These are phyloP conservation scores for Myocastor coypus DNA, from an alignment of 2,113 vertebrate species.

Conservation along the genomic window DNA sequence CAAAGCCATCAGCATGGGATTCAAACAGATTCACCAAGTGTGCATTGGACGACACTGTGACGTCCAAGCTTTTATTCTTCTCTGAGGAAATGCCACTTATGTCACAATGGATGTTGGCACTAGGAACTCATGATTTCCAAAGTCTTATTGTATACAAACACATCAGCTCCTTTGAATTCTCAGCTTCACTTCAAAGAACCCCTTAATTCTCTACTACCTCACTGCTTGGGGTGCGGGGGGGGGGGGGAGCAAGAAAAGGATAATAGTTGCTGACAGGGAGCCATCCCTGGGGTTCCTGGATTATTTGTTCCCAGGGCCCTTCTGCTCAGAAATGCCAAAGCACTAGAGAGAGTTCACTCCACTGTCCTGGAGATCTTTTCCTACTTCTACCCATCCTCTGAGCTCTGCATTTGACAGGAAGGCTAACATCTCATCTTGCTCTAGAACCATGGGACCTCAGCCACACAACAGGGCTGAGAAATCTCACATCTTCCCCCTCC, in stretches of 20 bases:
- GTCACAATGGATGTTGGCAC: constrained; percentile 13
- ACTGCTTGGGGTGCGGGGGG: too few species aligned
- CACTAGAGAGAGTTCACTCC: neutral
- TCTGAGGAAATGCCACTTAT: constrained; percentile 14
- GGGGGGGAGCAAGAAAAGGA: too few species aligned
- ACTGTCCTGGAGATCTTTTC: neutral
- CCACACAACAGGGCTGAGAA: neutral
- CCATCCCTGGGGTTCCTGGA: neutral
- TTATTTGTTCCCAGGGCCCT: neutral
- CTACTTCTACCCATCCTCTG: neutral
- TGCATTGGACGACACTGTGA: neutral
- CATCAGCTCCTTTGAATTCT: neutral
- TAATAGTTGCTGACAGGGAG: neutral
- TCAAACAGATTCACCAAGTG: neutral
- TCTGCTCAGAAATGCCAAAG: constrained; percentile 5
- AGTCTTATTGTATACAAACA: neutral
- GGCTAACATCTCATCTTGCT: neutral
- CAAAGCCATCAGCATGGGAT: neutral
- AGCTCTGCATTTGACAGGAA: neutral
- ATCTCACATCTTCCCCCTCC: neutral
- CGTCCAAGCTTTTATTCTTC: neutral
- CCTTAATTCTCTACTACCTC: neutral
- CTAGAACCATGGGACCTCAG: neutral
- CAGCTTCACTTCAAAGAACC: neutral
- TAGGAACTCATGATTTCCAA: neutral